Percentiles rank a stretch among this genome's conserved stretches.
Conservation (phyloP, 2,797 vertebrate genomes). For the Morelia viridis region DNA sequence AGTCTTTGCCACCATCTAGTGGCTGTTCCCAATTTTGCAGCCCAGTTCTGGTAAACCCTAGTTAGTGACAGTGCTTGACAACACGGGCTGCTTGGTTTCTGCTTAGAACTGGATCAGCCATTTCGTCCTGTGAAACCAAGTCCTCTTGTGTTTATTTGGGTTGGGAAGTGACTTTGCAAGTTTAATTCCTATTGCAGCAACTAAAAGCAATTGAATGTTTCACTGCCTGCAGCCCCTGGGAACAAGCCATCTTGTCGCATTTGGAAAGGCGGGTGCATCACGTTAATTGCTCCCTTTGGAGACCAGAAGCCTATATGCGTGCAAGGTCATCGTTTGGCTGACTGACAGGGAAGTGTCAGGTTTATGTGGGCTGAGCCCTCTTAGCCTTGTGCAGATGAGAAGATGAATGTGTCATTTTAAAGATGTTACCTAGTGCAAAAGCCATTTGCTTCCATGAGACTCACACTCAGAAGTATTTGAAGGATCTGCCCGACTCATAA, state of each 20-base stretch:
- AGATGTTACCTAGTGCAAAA: constrained; percentile 36
- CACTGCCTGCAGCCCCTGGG: constrained; percentile 27
- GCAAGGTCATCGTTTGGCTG: constrained; percentile 54
- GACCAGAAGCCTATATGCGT: neutral
- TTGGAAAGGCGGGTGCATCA: constrained; percentile 42
- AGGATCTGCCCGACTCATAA: constrained; percentile 16
- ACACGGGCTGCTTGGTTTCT: neutral
- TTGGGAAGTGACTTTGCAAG: neutral
- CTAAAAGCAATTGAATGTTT: neutral
- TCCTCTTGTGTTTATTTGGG: neutral
- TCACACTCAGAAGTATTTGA: neutral
- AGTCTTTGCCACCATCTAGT: neutral
- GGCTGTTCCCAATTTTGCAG: neutral
- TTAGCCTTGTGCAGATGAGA: constrained; percentile 57
- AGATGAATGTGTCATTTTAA: constrained; percentile 65
- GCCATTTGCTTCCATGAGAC: constrained; percentile 20
- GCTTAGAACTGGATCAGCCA: neutral
- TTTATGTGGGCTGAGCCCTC: constrained; percentile 64
- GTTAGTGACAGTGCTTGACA: neutral
- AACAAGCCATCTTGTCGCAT: constrained; percentile 39
- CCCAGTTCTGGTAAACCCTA: neutral
- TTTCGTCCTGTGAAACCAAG: neutral
- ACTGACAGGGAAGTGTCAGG: constrained; percentile 67
- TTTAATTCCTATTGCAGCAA: constrained; percentile 7
- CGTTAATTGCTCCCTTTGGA: constrained; percentile 51